Evolutionary conservation across 2,113 vertebrate species (phyloP).

Genomic region (Daphoenositta chrysoptera): DNA sequence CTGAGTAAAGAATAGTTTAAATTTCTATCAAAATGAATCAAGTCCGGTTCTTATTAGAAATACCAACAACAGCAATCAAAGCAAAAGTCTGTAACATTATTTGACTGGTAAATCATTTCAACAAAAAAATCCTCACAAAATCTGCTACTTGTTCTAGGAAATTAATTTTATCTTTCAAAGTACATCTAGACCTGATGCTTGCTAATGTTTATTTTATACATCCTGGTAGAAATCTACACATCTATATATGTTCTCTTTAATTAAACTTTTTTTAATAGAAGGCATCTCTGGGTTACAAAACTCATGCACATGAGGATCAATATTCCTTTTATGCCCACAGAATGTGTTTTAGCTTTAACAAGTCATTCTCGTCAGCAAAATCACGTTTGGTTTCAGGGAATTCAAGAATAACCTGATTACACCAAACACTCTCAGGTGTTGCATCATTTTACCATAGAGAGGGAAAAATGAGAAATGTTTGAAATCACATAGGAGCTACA

Average conservation of each 20-base stretch:
- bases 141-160: not conserved
- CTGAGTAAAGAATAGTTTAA: not conserved
- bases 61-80: not conserved
- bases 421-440: accelerated
- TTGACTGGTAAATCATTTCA: not conserved
- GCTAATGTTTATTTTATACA: not conserved
- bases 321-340: not conserved
- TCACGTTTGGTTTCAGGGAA: not conserved
- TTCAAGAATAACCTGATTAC: not conserved
- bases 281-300: not conserved
- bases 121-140: accelerated
- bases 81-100: not conserved
- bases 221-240: not conserved
- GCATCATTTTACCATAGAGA: not conserved
- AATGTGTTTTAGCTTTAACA: not conserved
- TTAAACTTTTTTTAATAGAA: not conserved
- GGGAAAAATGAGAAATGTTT: not conserved
- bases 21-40: not conserved
- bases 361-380: not conserved
- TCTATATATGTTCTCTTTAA: not conserved
- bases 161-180: not conserved
- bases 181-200: not conserved
- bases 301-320: not conserved
- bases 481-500: not conserved
- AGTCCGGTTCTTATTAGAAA: not conserved